Conservation (phyloP, 1,140 invertebrate species). For the Achroia grisella region DNA sequence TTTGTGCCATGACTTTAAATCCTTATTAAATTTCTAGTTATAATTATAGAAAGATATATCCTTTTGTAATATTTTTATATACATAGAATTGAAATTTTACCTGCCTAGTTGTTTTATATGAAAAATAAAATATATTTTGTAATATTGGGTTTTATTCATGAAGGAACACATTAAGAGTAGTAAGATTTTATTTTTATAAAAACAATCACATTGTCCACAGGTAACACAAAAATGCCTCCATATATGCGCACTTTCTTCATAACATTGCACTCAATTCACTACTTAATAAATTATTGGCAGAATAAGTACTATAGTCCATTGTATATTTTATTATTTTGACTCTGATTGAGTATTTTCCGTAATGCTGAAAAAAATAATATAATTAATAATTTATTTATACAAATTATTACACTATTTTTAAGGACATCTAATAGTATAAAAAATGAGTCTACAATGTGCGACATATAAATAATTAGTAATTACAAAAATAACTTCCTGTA, state of each 20-base stretch:
- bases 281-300: conserved; percentile 56
- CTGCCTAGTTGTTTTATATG: background rate
- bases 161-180: background rate
- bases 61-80: too few relatives aligned
- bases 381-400: too few relatives aligned
- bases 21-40: too few relatives aligned
- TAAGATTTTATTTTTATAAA: conserved; percentile 32
- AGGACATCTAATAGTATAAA: too few relatives aligned
- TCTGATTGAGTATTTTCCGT: conserved; percentile 57
- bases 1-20: too few relatives aligned
- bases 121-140: background rate
- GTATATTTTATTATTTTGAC: conserved; percentile 65
- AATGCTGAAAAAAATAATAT: conserved; percentile 48
- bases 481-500: too few relatives aligned
- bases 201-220: conserved; percentile 37
- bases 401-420: too few relatives aligned
- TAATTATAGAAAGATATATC: too few relatives aligned
- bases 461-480: too few relatives aligned
- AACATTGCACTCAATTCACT: conserved; percentile 53
- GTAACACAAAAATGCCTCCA: conserved; percentile 19
- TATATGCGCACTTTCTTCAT: conserved; percentile 28
- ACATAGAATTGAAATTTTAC: too few relatives aligned
- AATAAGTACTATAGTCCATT: conserved; percentile 60
- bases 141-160: background rate
- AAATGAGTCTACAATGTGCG: too few relatives aligned